phyloP scores from a whole-genome alignment of 1,140 invertebrate genomes.

The Ylistrum balloti region DNA sequence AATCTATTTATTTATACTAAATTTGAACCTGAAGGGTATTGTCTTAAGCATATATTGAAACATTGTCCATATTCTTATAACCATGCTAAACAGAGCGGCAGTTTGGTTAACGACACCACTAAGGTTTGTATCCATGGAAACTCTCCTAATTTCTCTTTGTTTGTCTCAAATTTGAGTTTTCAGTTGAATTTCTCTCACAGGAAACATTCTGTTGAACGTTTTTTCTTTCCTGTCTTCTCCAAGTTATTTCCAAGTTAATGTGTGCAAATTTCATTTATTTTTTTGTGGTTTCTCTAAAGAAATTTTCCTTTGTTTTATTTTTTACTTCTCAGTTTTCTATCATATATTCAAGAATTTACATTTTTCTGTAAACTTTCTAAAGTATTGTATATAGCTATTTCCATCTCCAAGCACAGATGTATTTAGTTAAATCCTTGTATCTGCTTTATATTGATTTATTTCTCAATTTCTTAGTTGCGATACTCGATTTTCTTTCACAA shows the following conservation, averaged over 20 bases:
- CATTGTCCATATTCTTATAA: constrained; percentile 36
- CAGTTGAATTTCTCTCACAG: not conserved
- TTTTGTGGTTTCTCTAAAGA: constrained; percentile 1
- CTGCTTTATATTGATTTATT: not conserved
- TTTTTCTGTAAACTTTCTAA: not conserved
- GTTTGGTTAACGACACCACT: constrained; percentile 82
- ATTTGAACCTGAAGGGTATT: not conserved
- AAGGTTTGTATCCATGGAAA: constrained; percentile 78
- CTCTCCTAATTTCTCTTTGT: constrained; percentile 10
- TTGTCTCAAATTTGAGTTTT: constrained; percentile 25
- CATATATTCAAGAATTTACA: not conserved
- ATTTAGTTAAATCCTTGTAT: not conserved
- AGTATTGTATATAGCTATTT: not conserved
- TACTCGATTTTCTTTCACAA: no score
- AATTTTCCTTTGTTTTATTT: not conserved
- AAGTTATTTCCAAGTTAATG: constrained; percentile 20
- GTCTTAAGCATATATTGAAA: constrained; percentile 18
- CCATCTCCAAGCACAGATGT: not conserved
- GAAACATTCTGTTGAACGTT: not conserved
- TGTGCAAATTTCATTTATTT: not conserved
- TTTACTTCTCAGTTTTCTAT: not conserved
- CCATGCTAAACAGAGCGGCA: constrained; percentile 75
- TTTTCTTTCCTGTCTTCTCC: constrained; percentile 7
- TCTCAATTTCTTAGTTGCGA: not conserved
- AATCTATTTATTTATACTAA: no score